Percentiles rank a stretch among this genome's conserved stretches.
Evolutionary conservation across 23 tunicate genomes (phyloP).

Genomic region (Clavelina lepadiformis): DNA sequence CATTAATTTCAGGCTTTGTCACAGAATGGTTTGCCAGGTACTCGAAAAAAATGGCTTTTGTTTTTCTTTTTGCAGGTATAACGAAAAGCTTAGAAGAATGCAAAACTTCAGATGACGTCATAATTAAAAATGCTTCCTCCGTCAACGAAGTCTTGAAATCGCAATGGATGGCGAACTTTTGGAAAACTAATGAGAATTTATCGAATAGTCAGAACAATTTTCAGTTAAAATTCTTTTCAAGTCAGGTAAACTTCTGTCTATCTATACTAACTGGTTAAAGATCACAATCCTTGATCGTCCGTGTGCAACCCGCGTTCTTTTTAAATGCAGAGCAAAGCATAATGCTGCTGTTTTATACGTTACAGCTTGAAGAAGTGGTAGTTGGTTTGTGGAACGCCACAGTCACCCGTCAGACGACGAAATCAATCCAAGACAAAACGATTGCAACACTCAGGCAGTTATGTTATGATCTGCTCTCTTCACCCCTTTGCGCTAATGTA

Average conservation of each 20-base stretch:
- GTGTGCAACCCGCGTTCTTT: no score
- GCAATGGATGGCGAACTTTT: slow-evolving; percentile 14
- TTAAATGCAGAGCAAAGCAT: no score
- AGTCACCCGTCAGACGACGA: slow-evolving; percentile 39
- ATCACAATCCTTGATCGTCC: no score
- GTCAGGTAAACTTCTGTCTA: no score
- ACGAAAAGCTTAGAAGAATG: slow-evolving; percentile 26
- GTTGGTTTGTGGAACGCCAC: slow-evolving; percentile 63
- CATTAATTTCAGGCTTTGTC: no score
- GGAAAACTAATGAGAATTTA: neutral
- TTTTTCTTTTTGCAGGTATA: slow-evolving; percentile 11
- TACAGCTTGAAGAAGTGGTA: slow-evolving; percentile 43
- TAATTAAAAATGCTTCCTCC: neutral
- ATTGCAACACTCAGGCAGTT: slow-evolving; percentile 47
- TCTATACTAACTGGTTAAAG: no score
- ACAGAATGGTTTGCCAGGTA: no score
- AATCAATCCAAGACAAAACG: slow-evolving; percentile 8
- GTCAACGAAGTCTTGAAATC: slow-evolving; percentile 9
- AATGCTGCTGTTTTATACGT: neutral
- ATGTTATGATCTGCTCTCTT: slow-evolving; percentile 42
- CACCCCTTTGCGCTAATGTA: slow-evolving; percentile 16
- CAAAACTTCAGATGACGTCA: neutral
- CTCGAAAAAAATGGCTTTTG: neutral
- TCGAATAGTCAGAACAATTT: slow-evolving; percentile 5
- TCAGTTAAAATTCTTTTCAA: slow-evolving; percentile 24